Evolutionary conservation across 2,888 invertebrate species (phyloP), one percentile per base, ranked within the genome.

Genomic region (Emmelina monodactyla): DNA sequence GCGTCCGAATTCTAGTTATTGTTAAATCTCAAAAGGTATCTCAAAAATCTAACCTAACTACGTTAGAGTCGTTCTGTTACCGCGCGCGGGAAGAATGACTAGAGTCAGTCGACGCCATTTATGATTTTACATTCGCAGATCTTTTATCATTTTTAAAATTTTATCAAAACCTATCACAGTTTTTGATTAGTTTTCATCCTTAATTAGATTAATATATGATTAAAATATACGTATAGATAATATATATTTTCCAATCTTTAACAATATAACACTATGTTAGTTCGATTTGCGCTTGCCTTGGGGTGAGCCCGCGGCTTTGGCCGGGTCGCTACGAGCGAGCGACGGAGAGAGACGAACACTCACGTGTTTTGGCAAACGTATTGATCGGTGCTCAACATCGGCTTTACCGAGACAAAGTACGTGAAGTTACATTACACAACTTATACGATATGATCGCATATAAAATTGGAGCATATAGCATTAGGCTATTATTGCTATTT

Each of bases 141-240:
- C 53, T 53, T 65, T n/a, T n/a, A n/a, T n/a, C n/a, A n/a, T 64
- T 62, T 70, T 75, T 75, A 76, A 78, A 78, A 72, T 72, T 76
- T 72, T 79, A 78, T 78, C 78, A 79, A 79, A 79, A 79, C 79
- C 76, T 79, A 79, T 79, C 79, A 79, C 79, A 78, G 79, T 79
- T 78, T 76, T 72, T 75, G 79, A 79, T 75, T 79, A 79, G 73
- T 79, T 73, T 75, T 72, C 75, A 69, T 69, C 59, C 76, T 79
- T 76, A 79, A 73, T 71, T 75, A 65, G 54, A 58, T 75, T 76
- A 78, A 76, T 79, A 79, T 73, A 68, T 71, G 76, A 67, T 75
- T 79, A 76, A 75, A 78, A 79, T 78, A 79, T 76, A 76, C 66
- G 70, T 78, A 76, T 76, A 75, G 69, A 70, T 71, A 71, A 73